Base-by-base conservation (phyloP, 2,888 invertebrate genomes). In the Rotaria socialis region DNA sequence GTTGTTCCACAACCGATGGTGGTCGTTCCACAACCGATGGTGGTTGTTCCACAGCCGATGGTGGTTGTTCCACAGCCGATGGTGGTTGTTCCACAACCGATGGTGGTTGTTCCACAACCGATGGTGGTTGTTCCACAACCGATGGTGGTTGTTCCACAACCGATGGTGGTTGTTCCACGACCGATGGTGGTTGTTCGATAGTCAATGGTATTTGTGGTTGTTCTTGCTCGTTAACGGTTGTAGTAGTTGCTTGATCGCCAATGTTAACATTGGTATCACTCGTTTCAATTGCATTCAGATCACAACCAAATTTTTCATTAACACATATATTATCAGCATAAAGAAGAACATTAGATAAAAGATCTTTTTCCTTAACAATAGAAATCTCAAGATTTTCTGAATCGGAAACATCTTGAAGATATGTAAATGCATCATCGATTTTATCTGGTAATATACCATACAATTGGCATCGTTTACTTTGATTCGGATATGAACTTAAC, bases 261-360 rank as follows among this genome's bases (percentile, higher is more conserved):
- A 0, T 47, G 47, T 43, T 11, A 22, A 22, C 2, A 16, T n/a
- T 35, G 16, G 8, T 35, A 35, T 67, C 27, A 43, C 10, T 75
- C 41, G 4, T 43, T 41, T 41, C 80, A 5, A 19, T 35, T 27
- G 10, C 19, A 24, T 47, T 24, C 11, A 47, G 80, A 43, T 80
- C 22, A n/a, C 47, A 80, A 7, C 80, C 80, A 80, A n/a, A 80
- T 80, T 80, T 80, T 80, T 80, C 80, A 80, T 80, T 80, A 24
- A 80, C 14, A 47, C 80, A 80, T n/a, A 10, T 10, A 22, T 47
- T 11, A 47, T 80, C 24, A 47, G 24, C 11, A 80, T 80, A 80
- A 43, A 80, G 3, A 10, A 47, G 14, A n/a, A 80, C 80, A 80
- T 80, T 80, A 47, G 0, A 14, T n/a, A 47, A 0, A n/a, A 1